Percentiles rank a stretch among this genome's conserved stretches.
phyloP scores from a whole-genome alignment of 1,140 invertebrate species.

The Drosophila sp. region DNA sequence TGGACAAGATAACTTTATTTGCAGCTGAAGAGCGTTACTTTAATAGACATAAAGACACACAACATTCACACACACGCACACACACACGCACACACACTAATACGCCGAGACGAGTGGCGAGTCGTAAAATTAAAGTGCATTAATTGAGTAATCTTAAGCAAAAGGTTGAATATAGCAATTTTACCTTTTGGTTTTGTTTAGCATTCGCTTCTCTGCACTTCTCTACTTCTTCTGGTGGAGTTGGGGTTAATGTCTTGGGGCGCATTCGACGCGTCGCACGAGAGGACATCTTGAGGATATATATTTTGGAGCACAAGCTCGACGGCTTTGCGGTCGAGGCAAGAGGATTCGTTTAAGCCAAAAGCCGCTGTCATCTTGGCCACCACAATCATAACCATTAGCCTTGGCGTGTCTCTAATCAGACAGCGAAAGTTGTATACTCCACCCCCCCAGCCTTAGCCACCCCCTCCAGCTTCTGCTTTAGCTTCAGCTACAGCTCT shows the following conservation, averaged over 20 bases:
- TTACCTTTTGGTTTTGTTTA: slow-evolving; percentile 61
- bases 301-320: slow-evolving; percentile 6
- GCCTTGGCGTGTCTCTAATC: slow-evolving; percentile 78
- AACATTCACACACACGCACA: background rate
- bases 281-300: slow-evolving; percentile 37
- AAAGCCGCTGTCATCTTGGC: slow-evolving; percentile 76
- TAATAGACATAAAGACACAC: slow-evolving; percentile 12
- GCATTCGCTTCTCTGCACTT: background rate
- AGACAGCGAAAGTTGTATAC: slow-evolving; percentile 67
- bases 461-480: background rate
- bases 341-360: slow-evolving; percentile 55
- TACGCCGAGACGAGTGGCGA: slow-evolving; percentile 19
- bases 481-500: no score
- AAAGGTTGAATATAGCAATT: slow-evolving; percentile 66
- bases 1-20: slow-evolving; percentile 13
- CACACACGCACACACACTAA: slow-evolving; percentile 11
- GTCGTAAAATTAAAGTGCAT: slow-evolving; percentile 67
- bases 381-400: slow-evolving; percentile 83
- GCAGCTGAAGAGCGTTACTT: slow-evolving; percentile 18
- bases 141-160: slow-evolving; percentile 78
- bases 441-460: background rate
- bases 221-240: background rate
- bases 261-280: slow-evolving; percentile 21
- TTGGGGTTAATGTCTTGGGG: slow-evolving; percentile 42
- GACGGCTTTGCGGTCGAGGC: slow-evolving; percentile 23